Percentiles rank a stretch among this genome's conserved stretches.
These are phyloP conservation scores for Camponotus fellah DNA, from an alignment of 2,888 invertebrate species.

Conservation along the genomic window DNA sequence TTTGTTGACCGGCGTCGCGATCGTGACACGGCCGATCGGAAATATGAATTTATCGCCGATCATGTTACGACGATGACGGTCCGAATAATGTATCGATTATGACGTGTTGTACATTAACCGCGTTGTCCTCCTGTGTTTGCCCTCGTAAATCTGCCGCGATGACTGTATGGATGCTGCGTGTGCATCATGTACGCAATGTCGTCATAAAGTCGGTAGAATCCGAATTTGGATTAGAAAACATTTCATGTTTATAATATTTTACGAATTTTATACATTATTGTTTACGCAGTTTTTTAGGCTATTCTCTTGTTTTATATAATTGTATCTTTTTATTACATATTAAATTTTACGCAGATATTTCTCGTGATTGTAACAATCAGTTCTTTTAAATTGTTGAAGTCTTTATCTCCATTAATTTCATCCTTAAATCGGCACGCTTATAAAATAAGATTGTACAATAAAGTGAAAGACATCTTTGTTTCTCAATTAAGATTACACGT, in stretches of 20 bases:
- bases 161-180: conserved; percentile 61
- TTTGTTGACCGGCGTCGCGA: conserved; percentile 80
- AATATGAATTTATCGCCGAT: conserved; percentile 85
- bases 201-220: neutral
- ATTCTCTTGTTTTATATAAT: neutral
- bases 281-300: neutral
- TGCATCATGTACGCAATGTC: neutral
- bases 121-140: conserved; percentile 73
- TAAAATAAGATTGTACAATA: conserved; percentile 30
- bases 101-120: conserved; percentile 13
- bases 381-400: neutral
- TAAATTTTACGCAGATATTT: neutral
- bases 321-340: neutral
- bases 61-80: conserved; percentile 75
- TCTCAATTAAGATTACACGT: conserved; percentile 59
- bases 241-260: neutral
- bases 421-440: neutral
- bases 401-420: conserved; percentile 6
- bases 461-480: conserved; percentile 51
- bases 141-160: conserved; percentile 79
- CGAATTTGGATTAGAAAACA: neutral
- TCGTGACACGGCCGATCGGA: conserved; percentile 78
- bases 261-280: neutral
- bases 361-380: neutral
- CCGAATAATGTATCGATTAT: conserved; percentile 33